Base-by-base conservation (phyloP, 2,888 invertebrate genomes). In the Drosophila borealis region DNA sequence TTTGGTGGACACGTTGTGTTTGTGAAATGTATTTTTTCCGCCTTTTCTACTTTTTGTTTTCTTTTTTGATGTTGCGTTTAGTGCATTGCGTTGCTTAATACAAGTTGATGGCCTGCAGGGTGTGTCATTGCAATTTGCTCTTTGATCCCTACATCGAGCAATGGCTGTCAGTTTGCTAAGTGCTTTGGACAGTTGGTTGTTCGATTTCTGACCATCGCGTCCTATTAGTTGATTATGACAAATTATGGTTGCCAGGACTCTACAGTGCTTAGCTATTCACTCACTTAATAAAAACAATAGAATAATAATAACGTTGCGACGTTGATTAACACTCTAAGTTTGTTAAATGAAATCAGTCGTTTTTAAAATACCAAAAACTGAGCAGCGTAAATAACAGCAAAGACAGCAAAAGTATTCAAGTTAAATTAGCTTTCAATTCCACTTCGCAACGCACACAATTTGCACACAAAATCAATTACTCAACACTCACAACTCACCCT, bases 1-100 rank as follows among this genome's bases (percentile, higher is more conserved):
- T 34, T 54, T 67, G 57, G 14, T 79, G 68, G 66, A 77, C 77
- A 77, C 57, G 61, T 70, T 66, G 63, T 63, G 65, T 59, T 66
- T 48, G 49, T 54, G 36, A 50, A 42, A 49, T 41, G 48, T 33
- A 11, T 25, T 57, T 42, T 39, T 37, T 21, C 25, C 36, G 34
- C 45, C 44, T 41, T 34, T 61, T 17, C 2, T 19, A 21, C 11
- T 25, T 55, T 63, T 50, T 65, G 36, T 48, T 42, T 34, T 44
- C 53, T 25, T 70, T 45, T n/a, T 14, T 19, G 21, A 4, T 5
- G 25, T 25, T 49, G 49, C 49, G 49, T 37, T 69, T 68, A 70
- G 60, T 71, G 71, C 33, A 56, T 46, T 62, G 57, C 51, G 51
- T 45, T 70, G 70, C 57, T 59, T 64, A 55, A 61, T 61, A 46